Evolutionary conservation across 2,797 vertebrate species (phyloP).

Genomic region (Paratrypauchen microcephalus): DNA sequence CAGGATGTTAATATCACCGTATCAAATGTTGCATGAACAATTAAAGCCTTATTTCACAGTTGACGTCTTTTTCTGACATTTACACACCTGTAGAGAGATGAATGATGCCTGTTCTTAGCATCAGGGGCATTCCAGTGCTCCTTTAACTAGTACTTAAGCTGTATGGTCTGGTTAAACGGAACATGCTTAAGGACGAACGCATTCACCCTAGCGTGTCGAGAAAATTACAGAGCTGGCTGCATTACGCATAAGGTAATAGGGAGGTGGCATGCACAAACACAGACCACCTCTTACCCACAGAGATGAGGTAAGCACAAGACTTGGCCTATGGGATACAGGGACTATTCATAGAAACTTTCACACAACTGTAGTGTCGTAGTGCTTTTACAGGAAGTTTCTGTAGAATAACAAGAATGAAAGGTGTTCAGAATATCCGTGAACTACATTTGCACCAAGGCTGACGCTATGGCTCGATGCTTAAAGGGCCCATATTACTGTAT

Average conservation of each 20-base stretch:
- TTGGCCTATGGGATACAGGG: constrained; percentile 21
- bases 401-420: not conserved
- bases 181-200: constrained; percentile 29
- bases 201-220: constrained; percentile 24
- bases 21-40: constrained; percentile 4
- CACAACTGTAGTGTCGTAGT: too few species aligned
- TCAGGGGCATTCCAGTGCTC: constrained; percentile 5
- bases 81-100: constrained; percentile 9
- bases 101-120: constrained; percentile 12
- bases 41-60: not conserved
- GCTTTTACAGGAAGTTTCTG: not conserved
- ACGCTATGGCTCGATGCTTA: too few species aligned
- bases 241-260: constrained; percentile 61
- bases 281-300: constrained; percentile 45
- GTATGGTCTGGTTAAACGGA: constrained; percentile 32
- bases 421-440: too few species aligned
- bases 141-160: constrained; percentile 31
- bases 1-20: constrained; percentile 5
- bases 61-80: not conserved
- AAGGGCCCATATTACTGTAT: too few species aligned
- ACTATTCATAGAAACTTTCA: not conserved
- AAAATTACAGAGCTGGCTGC: constrained; percentile 51
- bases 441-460: too few species aligned
- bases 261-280: constrained; percentile 32
- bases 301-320: constrained; percentile 49